A percentile compares a stretch with the other conserved stretches of the same genome.
phyloP scores from a whole-genome alignment of 2,797 vertebrate genomes.

The Anableps anableps region DNA sequence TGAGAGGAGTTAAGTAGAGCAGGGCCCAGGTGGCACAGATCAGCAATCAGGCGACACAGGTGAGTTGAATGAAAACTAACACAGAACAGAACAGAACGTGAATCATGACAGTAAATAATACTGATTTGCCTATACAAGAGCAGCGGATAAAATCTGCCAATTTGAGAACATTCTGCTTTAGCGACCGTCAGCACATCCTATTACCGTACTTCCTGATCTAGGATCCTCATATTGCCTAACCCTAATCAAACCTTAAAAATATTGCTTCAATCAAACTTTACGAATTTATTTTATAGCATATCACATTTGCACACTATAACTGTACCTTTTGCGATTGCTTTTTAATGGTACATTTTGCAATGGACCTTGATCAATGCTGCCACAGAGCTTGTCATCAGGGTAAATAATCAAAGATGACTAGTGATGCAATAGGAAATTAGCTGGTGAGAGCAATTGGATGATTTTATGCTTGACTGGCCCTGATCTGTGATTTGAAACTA shows the following conservation, averaged over 20 bases:
- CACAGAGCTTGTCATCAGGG: background rate
- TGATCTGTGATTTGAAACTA: constrained; percentile 1
- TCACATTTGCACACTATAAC: background rate
- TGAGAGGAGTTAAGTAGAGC: no score
- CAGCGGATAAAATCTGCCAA: background rate
- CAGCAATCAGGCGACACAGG: no score
- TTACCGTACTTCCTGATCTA: background rate
- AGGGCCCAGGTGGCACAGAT: no score
- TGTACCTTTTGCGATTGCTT: background rate
- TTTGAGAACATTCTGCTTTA: background rate
- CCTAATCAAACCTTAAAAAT: background rate
- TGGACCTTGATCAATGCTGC: background rate
- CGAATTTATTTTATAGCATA: background rate
- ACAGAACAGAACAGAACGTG: no score
- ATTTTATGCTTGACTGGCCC: background rate
- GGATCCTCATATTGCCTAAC: background rate
- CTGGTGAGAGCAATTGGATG: background rate
- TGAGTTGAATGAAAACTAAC: no score
- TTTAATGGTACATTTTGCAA: background rate
- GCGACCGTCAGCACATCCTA: background rate
- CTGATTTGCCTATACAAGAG: background rate
- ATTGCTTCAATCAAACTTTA: background rate
- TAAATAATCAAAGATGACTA: background rate
- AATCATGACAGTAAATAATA: background rate
- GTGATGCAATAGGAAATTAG: background rate